These are phyloP conservation scores for Mallotus villosus DNA, from an alignment of 2,797 vertebrate species.

Conservation along the genomic window DNA sequence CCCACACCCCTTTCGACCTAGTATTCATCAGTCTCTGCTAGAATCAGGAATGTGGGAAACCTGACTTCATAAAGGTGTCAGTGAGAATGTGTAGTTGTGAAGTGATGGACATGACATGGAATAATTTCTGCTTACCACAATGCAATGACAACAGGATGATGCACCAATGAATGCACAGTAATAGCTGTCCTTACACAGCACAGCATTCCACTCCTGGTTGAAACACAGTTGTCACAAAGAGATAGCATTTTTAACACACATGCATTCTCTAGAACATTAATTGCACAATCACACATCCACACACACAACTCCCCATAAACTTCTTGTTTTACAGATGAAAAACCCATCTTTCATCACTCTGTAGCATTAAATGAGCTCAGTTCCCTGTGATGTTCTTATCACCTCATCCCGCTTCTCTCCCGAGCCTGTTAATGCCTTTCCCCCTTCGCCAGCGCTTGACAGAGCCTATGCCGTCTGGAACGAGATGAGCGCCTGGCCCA, in stretches of 20 bases:
- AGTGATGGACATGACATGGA: no score
- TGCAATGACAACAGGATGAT: background rate
- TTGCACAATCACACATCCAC: background rate
- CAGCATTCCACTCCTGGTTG: background rate
- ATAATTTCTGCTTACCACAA: no score
- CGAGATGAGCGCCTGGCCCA: constrained; percentile 64
- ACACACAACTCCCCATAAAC: constrained; percentile 13
- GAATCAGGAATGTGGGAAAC: no score
- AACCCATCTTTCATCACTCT: constrained; percentile 44
- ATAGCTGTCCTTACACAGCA: background rate
- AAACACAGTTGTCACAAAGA: background rate
- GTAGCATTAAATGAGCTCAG: constrained; percentile 54
- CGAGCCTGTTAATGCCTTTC: constrained; percentile 60
- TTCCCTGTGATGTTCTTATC: constrained; percentile 64
- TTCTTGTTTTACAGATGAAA: constrained; percentile 44
- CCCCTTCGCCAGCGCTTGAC: constrained; percentile 51
- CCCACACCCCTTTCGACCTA: no score
- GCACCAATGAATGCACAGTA: background rate
- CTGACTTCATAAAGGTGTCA: no score
- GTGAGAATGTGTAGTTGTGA: no score
- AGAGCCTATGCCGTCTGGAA: constrained; percentile 56
- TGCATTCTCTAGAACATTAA: background rate
- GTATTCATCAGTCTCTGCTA: no score
- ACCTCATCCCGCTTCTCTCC: constrained; percentile 63
- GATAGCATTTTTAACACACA: background rate